phyloP scores from a whole-genome alignment of 1,140 invertebrate genomes.

The Macrotrachela quadricornifera region DNA sequence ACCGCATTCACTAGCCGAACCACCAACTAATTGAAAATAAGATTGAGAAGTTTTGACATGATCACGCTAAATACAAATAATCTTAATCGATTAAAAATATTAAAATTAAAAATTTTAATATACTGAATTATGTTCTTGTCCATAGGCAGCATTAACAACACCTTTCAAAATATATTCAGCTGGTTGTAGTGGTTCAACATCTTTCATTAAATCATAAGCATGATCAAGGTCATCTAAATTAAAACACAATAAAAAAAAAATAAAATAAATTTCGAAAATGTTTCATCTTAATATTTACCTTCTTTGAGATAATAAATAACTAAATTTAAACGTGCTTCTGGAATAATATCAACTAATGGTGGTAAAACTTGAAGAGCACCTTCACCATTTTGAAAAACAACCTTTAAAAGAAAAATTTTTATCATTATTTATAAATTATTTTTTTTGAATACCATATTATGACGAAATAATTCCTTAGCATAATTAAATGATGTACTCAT shows the following conservation, averaged over 20 bases:
- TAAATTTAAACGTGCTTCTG: constrained; percentile 82
- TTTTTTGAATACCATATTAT: constrained; percentile 79
- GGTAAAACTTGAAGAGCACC: constrained; percentile 73
- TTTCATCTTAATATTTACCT: constrained; percentile 33
- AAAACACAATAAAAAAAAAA: background rate
- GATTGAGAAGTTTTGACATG: constrained; percentile 80
- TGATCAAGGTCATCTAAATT: constrained; percentile 55
- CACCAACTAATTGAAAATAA: constrained; percentile 83
- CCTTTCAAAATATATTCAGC: constrained; percentile 91
- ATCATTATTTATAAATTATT: background rate
- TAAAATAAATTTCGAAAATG: background rate
- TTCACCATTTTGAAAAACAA: constrained; percentile 76
- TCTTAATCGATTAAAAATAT: background rate
- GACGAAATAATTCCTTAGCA: constrained; percentile 71
- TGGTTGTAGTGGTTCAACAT: constrained; percentile 69
- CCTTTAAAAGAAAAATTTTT: constrained; percentile 11
- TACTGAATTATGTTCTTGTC: constrained; percentile 71
- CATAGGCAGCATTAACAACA: constrained; percentile 74
- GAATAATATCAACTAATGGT: constrained; percentile 71
- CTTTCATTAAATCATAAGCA: constrained; percentile 69
- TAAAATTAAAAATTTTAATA: constrained; percentile 16
- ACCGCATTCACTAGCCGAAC: constrained; percentile 80
- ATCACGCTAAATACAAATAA: constrained; percentile 46
- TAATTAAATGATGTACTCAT: constrained; percentile 55
- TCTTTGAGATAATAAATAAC: constrained; percentile 81